Evolutionary conservation across 2,113 vertebrate genomes (phyloP).

Genomic region (Melozone crissalis): DNA sequence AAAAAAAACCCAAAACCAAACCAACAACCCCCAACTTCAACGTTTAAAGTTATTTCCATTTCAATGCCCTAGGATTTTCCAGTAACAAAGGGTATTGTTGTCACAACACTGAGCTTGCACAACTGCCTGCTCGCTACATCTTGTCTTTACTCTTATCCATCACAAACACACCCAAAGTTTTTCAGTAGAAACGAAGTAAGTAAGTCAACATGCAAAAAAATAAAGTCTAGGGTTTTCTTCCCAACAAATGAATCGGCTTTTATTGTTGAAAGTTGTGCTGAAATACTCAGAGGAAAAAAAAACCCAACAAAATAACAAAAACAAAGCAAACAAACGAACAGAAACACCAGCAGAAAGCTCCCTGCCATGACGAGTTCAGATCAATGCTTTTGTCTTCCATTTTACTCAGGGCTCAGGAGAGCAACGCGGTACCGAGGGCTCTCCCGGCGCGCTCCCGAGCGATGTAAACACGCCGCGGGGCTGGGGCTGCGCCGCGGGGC

Average conservation of each 20-base stretch:
- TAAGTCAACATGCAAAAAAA: neutral
- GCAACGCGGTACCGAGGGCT: neutral
- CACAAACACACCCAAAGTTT: constrained; percentile 19
- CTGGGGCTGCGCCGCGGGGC: neutral
- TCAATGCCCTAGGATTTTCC: neutral
- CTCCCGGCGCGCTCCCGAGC: neutral
- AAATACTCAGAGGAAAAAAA: neutral
- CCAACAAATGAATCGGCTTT: neutral
- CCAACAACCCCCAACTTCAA: neutral
- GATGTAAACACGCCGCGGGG: constrained; percentile 6
- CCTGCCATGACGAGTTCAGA: neutral
- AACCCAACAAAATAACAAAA: neutral
- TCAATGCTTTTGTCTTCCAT: constrained; percentile 51
- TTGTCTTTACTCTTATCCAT: neutral
- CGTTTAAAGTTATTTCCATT: neutral
- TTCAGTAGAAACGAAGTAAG: neutral
- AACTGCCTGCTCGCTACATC: neutral
- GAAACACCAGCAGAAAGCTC: neutral
- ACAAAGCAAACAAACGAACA: neutral
- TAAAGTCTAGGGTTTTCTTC: neutral
- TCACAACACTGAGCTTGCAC: neutral
- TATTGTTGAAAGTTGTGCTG: neutral
- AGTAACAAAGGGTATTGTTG: constrained; percentile 41
- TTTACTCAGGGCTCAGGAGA: neutral
- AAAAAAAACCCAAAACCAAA: neutral